These are phyloP conservation scores for Melinaea menophilus DNA, from an alignment of 2,888 invertebrate genomes.

Conservation along the genomic window DNA sequence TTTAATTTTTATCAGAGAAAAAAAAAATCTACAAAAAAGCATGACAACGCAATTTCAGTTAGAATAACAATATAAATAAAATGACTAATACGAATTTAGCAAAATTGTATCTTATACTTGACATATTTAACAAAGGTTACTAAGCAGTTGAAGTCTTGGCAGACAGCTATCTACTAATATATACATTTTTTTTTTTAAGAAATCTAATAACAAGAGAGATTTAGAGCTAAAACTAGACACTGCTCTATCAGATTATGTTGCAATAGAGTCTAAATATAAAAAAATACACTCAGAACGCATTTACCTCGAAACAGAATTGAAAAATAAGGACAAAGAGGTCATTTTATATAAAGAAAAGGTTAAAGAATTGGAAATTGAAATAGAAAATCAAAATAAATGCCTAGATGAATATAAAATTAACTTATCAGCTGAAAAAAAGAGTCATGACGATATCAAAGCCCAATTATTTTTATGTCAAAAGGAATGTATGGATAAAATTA, in stretches of 20 bases:
- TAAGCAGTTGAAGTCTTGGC: too few relatives aligned
- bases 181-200: constrained; percentile 38
- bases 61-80: background rate
- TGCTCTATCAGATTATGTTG: constrained; percentile 71
- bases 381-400: constrained; percentile 45
- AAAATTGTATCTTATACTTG: too few relatives aligned
- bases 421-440: constrained; percentile 55
- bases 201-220: constrained; percentile 71
- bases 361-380: constrained; percentile 49
- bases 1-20: too few relatives aligned
- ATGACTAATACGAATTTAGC: too few relatives aligned
- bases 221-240: constrained; percentile 77
- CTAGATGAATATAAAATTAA: constrained; percentile 58
- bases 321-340: constrained; percentile 68
- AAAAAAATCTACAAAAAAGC: too few relatives aligned
- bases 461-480: constrained; percentile 54
- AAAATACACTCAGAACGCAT: constrained; percentile 45
- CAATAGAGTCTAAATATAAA: constrained; percentile 66
- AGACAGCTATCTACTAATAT: too few relatives aligned
- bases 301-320: constrained; percentile 48
- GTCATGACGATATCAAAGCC: constrained; percentile 52
- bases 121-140: too few relatives aligned
- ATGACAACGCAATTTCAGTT: background rate
- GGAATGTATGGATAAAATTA: constrained; percentile 51
- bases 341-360: constrained; percentile 59